These are phyloP conservation scores for Saiga tatarica DNA, from an alignment of 2,113 vertebrate genomes.

Conservation along the genomic window DNA sequence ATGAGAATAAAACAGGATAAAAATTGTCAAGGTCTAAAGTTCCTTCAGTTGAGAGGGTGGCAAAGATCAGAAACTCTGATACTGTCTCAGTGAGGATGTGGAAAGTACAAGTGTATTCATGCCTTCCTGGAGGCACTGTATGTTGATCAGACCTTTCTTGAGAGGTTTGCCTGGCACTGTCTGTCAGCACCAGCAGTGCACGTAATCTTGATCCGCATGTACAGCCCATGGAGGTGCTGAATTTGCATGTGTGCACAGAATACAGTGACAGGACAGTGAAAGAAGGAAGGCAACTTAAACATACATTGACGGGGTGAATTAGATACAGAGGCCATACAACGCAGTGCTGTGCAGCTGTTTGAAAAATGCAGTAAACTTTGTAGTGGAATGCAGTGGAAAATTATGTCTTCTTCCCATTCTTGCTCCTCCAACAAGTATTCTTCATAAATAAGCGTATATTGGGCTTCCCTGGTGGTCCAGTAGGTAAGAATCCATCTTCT, in stretches of 20 bases:
- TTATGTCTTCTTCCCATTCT: not conserved
- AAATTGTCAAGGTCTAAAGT: not conserved
- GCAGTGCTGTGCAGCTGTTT: not conserved
- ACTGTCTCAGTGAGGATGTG: not conserved
- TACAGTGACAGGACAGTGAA: not conserved
- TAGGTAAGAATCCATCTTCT: not conserved
- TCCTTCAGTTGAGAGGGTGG: not conserved
- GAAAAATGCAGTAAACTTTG: not conserved
- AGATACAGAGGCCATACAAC: not conserved
- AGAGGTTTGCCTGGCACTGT: not conserved
- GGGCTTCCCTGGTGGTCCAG: not conserved
- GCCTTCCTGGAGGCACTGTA: not conserved
- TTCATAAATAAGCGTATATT: not conserved
- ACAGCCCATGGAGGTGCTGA: not conserved
- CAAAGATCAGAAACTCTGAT: not conserved
- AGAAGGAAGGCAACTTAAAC: not conserved
- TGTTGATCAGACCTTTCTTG: not conserved
- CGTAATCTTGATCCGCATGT: not conserved
- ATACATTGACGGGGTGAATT: not conserved
- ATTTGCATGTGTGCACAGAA: not conserved
- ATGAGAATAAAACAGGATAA: not conserved
- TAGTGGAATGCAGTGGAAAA: not conserved
- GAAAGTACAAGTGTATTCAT: not conserved
- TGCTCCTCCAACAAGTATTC: not conserved
- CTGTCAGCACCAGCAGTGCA: not conserved